Evolutionary conservation across 1,140 invertebrate genomes (phyloP), one percentile per base, ranked within the genome.

Genomic region (Antheraea mylitta): DNA sequence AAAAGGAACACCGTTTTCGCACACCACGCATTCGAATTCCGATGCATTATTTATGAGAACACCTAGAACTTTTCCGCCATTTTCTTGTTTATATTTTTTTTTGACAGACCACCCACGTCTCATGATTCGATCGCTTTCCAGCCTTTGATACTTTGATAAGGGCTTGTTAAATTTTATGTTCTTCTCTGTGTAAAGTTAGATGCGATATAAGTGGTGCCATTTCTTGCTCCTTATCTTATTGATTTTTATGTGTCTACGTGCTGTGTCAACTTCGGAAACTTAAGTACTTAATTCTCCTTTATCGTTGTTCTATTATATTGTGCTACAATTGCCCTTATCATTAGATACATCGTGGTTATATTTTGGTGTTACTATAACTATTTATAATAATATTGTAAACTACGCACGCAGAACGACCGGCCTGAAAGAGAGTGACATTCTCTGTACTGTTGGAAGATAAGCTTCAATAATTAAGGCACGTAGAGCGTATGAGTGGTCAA

Each of bases 21-120:
- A 83, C 82, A 80, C 66, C 61, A 68, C 74, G 74, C 73, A 74
- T 74, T 63, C 66, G 76, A 74, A 87, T 86, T 78, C 78, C 78
- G 66, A 79, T 89, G 76, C 79, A 89, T 86, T 86, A 89, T 89
- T 83, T 81, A 89, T 87, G 68, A 80, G 64, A 66, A 70, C 61
- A 45, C 67, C 69, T 64, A 78, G 70, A 77, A 75, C 75, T 87
- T 87, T 86, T 83, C 83, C 80, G 76, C 72, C 78, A 75, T 86
- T 87, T 87, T 87, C 80, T 77, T 70, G 62, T 63, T 37, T 36
- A 16, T 63, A 48, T 59, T 59, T 81, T 85, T 82, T 83, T 68
- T 22, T 48, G 42, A 66, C 38, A 18, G 74, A 78, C 78, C 76
- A 76, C 74, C 74, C 74, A 69, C 53, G 38, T 13, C 45, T 53